phyloP scores from a whole-genome alignment of 2,888 invertebrate genomes.

The Heliconius ethilla region DNA sequence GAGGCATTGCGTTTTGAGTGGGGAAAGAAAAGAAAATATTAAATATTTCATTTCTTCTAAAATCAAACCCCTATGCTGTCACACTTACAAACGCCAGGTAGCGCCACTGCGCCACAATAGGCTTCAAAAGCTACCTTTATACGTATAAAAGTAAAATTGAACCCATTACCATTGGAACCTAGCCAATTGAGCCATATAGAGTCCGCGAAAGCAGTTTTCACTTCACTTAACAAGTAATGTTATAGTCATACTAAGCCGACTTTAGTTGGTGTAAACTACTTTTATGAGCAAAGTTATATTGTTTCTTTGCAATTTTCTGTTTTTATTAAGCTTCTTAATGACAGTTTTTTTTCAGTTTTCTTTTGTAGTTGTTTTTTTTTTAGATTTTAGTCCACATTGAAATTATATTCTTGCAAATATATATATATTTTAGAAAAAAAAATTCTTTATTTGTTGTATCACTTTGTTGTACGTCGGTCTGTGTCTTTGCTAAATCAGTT shows the following conservation, averaged over 20 bases:
- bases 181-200: background rate
- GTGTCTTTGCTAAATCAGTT: too few relatives aligned
- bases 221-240: background rate
- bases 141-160: background rate
- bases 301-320: background rate
- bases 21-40: too few relatives aligned
- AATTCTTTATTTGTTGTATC: too few relatives aligned
- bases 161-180: background rate
- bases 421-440: background rate
- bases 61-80: too few relatives aligned
- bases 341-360: background rate
- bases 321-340: constrained; percentile 1
- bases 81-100: too few relatives aligned
- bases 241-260: background rate
- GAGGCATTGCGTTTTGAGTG: too few relatives aligned
- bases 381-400: background rate
- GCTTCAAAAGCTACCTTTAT: too few relatives aligned
- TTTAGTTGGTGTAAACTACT: constrained; percentile 13
- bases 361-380: background rate
- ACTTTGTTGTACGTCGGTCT: too few relatives aligned
- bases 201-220: background rate
- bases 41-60: too few relatives aligned
- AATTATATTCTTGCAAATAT: background rate
- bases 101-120: too few relatives aligned
- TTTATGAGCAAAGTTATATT: constrained; percentile 16